Percentiles rank a stretch among this genome's conserved stretches.
phyloP scores from a whole-genome alignment of 2,888 invertebrate species.

The Stenichneumon culpator region DNA sequence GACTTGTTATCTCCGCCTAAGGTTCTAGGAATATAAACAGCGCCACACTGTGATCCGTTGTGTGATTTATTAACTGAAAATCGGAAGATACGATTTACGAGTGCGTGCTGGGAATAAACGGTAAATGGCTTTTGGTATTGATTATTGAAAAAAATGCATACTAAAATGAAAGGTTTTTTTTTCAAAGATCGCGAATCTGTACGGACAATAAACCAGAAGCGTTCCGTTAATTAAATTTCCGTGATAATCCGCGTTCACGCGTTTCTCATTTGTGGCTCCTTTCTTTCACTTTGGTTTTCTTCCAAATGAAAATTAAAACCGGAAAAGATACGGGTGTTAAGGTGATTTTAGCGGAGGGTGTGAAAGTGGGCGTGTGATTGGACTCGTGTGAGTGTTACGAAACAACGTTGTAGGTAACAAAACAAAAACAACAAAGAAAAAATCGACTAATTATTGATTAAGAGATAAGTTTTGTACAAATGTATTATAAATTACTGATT shows the following conservation, averaged over 20 bases:
- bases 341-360: slow-evolving; percentile 52
- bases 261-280: slow-evolving; percentile 13
- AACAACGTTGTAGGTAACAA: slow-evolving; percentile 68
- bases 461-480: slow-evolving; percentile 83
- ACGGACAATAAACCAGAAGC: slow-evolving; percentile 31
- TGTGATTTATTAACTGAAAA: slow-evolving; percentile 58
- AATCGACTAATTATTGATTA: slow-evolving; percentile 81
- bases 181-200: slow-evolving; percentile 22
- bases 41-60: slow-evolving; percentile 68
- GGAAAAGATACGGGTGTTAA: slow-evolving; percentile 64
- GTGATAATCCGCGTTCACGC: slow-evolving; percentile 3
- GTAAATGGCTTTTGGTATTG: not conserved
- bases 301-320: slow-evolving; percentile 35
- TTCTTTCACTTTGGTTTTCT: slow-evolving; percentile 22
- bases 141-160: slow-evolving; percentile 4
- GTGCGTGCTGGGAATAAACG: slow-evolving; percentile 18
- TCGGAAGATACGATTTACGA: slow-evolving; percentile 30
- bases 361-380: slow-evolving; percentile 47
- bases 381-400: slow-evolving; percentile 47
- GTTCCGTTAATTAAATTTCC: slow-evolving; percentile 24
- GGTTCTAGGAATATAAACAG: slow-evolving; percentile 72
- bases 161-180: slow-evolving; percentile 29
- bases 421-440: slow-evolving; percentile 55
- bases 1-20: slow-evolving; percentile 78
- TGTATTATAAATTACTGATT: slow-evolving; percentile 82